Evolutionary conservation across 2,797 vertebrate genomes (phyloP), one percentile per base, ranked within the genome.

Genomic region (Microtus obscurus): DNA sequence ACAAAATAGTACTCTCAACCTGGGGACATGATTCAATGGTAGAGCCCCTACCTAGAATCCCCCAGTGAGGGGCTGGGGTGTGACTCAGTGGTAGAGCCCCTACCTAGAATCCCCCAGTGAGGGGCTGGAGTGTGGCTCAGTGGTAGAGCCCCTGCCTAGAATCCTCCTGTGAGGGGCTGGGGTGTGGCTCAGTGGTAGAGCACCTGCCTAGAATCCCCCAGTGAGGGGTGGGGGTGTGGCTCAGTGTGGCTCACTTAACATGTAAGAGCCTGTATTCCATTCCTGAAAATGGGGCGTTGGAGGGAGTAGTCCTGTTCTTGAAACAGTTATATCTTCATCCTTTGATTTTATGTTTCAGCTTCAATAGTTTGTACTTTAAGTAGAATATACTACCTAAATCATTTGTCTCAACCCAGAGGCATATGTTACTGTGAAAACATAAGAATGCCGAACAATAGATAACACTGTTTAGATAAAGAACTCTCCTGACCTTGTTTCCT

Each of bases 381-480:
- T 29, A 92, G 25, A 87, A 78, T 65, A 90, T 27, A 93, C 9
- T 74, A 77, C 23, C 80, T 86, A 87, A 87, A 51, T 34, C 43
- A 76, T 93, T 37, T 79, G 23, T 82, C 71, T 90, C 59, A 93
- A 78, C 25, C 45, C 56, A 45, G 23, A 89, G 48, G 63, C n/a
- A 13, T 23, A 87, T 25, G 76, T 92, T 53, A 65, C 71, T 67
- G 45, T 77, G 74, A 80, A 63, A 37, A 65, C 31, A 1, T 43
- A 43, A 90, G 10, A 29, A 13, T 5, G 17, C 4, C 8, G 25
- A 27, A 17, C 10, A 27, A 76, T 17, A 93, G 56, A 92, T 10
- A 80, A 63, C 21, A 56, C 25, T 67, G 40, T 56, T 91, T 21
- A 81, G 71, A 67, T 48, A 79, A 48, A 78, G 56, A 95, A 37